phyloP scores from a whole-genome alignment of 1,140 invertebrate genomes.

The Lepeophtheirus salmonis region DNA sequence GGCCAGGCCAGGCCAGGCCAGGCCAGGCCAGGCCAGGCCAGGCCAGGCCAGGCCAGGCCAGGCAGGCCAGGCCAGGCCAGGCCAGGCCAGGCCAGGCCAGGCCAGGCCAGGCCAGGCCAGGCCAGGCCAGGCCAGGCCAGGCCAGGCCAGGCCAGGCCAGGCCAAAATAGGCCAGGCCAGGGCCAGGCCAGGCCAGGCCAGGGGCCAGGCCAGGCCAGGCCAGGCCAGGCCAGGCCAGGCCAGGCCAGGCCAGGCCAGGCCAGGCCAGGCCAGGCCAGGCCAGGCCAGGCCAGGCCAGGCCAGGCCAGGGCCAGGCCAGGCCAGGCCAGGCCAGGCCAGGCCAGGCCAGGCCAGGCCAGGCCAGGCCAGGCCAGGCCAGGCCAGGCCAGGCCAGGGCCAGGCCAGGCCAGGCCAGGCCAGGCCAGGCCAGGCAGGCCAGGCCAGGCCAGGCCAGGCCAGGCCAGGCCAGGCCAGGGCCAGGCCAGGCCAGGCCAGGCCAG shows the following conservation, averaged over 20 bases:
- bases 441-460: conserved; percentile 21
- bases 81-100: conserved; percentile 22
- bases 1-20: conserved; percentile 23
- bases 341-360: conserved; percentile 22
- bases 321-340: conserved; percentile 23
- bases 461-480: conserved; percentile 22
- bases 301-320: conserved; percentile 22
- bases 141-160: conserved; percentile 23
- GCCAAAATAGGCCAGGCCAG: conserved; percentile 22
- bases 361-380: conserved; percentile 23
- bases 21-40: conserved; percentile 22
- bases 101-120: conserved; percentile 22
- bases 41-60: conserved; percentile 23
- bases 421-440: conserved; percentile 22
- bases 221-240: conserved; percentile 23
- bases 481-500: conserved; percentile 22
- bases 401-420: conserved; percentile 23
- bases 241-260: conserved; percentile 21
- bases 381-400: conserved; percentile 22
- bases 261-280: conserved; percentile 22
- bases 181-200: conserved; percentile 22
- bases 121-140: conserved; percentile 23
- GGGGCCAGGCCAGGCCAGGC: conserved; percentile 23
- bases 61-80: conserved; percentile 20
- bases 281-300: conserved; percentile 22